A percentile compares a stretch with the other conserved stretches of the same genome.
Conservation (phyloP, 2,888 invertebrate genomes). For the Carpatolechia fugitivella region DNA sequence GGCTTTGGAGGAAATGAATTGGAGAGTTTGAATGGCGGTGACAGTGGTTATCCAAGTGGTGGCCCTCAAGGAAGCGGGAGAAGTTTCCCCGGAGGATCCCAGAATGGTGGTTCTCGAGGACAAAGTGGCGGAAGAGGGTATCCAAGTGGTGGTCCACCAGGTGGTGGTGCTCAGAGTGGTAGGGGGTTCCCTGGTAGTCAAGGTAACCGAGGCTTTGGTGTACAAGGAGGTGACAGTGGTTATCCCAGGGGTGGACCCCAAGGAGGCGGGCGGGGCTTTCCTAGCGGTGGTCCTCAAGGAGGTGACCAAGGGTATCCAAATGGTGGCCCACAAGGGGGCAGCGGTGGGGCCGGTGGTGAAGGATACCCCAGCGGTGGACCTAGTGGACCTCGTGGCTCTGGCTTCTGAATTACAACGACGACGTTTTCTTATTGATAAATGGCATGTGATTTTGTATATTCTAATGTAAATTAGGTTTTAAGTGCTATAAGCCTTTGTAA, state of each 20-base stretch:
- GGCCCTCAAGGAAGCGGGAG: constrained; percentile 30
- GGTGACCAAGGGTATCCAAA: constrained; percentile 21
- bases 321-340: constrained; percentile 18
- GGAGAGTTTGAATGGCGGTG: constrained; percentile 21
- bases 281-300: constrained; percentile 12
- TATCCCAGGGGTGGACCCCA: constrained; percentile 22
- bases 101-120: constrained; percentile 24
- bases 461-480: neutral
- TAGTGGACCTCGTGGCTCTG: constrained; percentile 62
- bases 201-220: constrained; percentile 29
- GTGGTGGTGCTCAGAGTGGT: constrained; percentile 23
- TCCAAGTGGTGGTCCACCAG: constrained; percentile 7
- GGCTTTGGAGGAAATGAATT: constrained; percentile 11
- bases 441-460: neutral
- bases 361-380: constrained; percentile 46
- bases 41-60: constrained; percentile 39
- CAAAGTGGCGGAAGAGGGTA: constrained; percentile 20
- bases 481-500: constrained; percentile 6
- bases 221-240: constrained; percentile 35
- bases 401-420: constrained; percentile 41
- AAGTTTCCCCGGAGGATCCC: constrained; percentile 11
- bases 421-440: constrained; percentile 6
- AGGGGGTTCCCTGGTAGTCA: constrained; percentile 23
- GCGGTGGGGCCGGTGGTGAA: constrained; percentile 7
- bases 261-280: constrained; percentile 20